Evolutionary conservation across 2,888 invertebrate species (phyloP).

Genomic region (Drosophila paramelanica): DNA sequence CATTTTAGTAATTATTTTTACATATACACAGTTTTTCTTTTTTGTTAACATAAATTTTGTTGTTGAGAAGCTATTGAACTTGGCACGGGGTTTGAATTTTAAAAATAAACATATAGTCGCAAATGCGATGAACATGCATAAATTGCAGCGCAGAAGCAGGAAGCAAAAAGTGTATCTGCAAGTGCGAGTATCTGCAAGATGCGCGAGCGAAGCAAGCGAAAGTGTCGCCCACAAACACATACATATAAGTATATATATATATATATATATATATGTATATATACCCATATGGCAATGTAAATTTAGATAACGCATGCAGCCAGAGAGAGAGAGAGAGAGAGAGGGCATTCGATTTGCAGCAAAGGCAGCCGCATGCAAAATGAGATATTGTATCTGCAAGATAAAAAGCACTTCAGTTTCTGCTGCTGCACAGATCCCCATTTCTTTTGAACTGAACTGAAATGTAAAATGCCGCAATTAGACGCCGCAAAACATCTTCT

Average conservation of each 20-base stretch:
- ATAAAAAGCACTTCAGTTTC: constrained; percentile 58
- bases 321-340: constrained; percentile 11
- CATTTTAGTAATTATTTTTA: constrained; percentile 68
- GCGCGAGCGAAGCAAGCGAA: constrained; percentile 43
- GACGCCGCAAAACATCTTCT: constrained; percentile 61
- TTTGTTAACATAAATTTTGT: constrained; percentile 4
- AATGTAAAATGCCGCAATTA: constrained; percentile 77
- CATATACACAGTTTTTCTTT: constrained; percentile 26
- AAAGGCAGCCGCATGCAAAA: constrained; percentile 56
- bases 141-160: constrained; percentile 55
- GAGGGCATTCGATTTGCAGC: constrained; percentile 26
- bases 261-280: constrained; percentile 6
- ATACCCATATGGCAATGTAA: constrained; percentile 45
- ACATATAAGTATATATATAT: constrained; percentile 16
- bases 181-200: constrained; percentile 11
- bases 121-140: constrained; percentile 46
- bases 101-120: constrained; percentile 58
- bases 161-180: constrained; percentile 46
- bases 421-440: constrained; percentile 37
- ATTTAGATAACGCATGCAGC: constrained; percentile 70
- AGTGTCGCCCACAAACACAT: constrained; percentile 65
- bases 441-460: constrained; percentile 75
- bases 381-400: constrained; percentile 70
- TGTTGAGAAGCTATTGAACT: constrained; percentile 76
- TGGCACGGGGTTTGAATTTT: constrained; percentile 74